phyloP scores from a whole-genome alignment of 2,888 invertebrate species.

The Athalia rosae region DNA sequence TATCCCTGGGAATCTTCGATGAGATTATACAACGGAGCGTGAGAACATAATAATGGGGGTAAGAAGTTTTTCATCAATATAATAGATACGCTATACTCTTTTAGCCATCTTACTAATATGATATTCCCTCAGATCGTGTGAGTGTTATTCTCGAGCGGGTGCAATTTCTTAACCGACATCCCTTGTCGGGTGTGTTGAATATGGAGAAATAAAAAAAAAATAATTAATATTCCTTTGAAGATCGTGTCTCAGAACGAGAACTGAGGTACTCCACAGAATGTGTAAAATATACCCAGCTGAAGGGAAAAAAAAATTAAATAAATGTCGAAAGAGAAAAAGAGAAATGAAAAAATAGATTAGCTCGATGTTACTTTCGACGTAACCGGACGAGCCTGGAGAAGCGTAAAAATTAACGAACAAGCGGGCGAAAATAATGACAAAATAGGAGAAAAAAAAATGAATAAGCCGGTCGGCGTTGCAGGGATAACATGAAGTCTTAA shows the following conservation, averaged over 20 bases:
- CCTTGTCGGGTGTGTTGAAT: conserved; percentile 16
- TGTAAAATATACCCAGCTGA: background rate
- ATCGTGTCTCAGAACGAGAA: background rate
- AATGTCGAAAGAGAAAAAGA: background rate
- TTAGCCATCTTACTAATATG: background rate
- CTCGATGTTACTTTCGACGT: conserved; percentile 9
- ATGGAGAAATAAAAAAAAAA: background rate
- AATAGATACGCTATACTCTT: conserved; percentile 39
- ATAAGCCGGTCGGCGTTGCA: background rate
- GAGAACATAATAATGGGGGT: background rate
- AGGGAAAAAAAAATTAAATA: conserved; percentile 11
- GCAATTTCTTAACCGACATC: conserved; percentile 36
- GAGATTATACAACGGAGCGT: background rate
- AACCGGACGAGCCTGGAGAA: background rate
- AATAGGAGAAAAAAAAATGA: background rate
- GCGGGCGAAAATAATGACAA: background rate
- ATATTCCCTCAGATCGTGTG: conserved; percentile 31
- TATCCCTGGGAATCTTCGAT: conserved; percentile 1
- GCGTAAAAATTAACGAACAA: background rate
- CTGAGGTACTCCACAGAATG: background rate
- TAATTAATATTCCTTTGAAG: conserved; percentile 1
- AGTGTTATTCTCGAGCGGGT: background rate
- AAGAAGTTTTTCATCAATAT: conserved; percentile 35
- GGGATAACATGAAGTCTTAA: background rate
- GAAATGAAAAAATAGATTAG: conserved; percentile 13